Base-by-base conservation (phyloP, 1,140 invertebrate species). In the Eumeta japonica region DNA sequence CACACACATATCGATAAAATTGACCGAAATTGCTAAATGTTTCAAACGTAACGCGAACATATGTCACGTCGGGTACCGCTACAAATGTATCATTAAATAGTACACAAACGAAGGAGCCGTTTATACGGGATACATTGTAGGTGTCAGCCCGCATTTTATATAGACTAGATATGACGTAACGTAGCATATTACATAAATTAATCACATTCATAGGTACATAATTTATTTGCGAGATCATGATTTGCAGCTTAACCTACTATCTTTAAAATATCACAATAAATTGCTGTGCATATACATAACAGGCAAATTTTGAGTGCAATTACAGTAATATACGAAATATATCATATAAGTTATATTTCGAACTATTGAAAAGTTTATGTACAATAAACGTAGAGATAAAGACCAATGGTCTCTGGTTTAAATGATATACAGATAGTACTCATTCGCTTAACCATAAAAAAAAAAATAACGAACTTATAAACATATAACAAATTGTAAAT, bases 261-360 rank as follows among this genome's bases (percentile, higher is more conserved):
- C 66, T 74, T 72, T 66, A 74, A 72, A 74, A 74, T 74, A 74
- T 74, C 67, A 74, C 70, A 72, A 68, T 74, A 72, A 74, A 74
- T 74, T 72, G 63, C 62, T 59, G 70, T 74, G 70, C 70, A 72
- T 59, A 72, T 74, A 74, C 63, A 65, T 67, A 72, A 74, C 67
- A 68, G 70, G 65, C 67, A 72, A 74, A 74, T 71, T 63, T 74
- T 70, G 59, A 63, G 70, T 74, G 70, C 70, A 74, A 62, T 66
- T 74, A 72, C 58, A 58, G 64, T 68, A 61, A 61, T 64, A 55
- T 60, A 59, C n/a, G n/a, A n/a, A n/a, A 58, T 46, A 62, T 35
- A 35, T 51, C 55, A 55, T 59, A 64, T 41, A 40, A 57, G 28
- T 51, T 56, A 54, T 41, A 64, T 55, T 52, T 48, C 60, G 40